These are phyloP conservation scores for Vidua macroura DNA, from an alignment of 2,113 vertebrate species.

Conservation along the genomic window DNA sequence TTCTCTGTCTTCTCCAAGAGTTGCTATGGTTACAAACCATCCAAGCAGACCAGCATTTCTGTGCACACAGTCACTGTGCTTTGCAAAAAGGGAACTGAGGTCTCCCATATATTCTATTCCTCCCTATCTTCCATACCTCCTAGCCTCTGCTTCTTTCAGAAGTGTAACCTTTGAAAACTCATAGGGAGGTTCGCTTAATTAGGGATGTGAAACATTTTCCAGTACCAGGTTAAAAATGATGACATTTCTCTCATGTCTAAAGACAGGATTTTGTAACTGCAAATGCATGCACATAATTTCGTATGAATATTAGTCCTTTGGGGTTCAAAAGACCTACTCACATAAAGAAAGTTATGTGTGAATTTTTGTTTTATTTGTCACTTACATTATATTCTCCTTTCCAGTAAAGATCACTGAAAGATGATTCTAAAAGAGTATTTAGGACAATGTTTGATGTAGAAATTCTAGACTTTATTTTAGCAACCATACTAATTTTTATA, in stretches of 20 bases:
- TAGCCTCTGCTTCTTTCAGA: neutral
- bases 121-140: neutral
- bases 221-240: neutral
- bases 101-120: neutral
- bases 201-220: neutral
- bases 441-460: neutral
- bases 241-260: neutral
- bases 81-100: neutral
- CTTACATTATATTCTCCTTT: neutral
- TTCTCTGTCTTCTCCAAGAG: neutral
- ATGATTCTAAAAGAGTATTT: neutral
- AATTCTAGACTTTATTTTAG: neutral
- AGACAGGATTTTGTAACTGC: neutral
- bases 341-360: neutral
- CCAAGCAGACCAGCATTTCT: neutral
- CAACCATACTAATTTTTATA: neutral
- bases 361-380: neutral
- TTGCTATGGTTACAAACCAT: slow-evolving; percentile 37
- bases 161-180: neutral
- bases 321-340: neutral
- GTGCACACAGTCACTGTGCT: neutral
- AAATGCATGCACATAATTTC: neutral
- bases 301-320: neutral
- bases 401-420: neutral
- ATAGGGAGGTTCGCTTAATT: neutral